Evolutionary conservation across 2,797 vertebrate species (phyloP).

Genomic region (Craterocephalus amniculus): DNA sequence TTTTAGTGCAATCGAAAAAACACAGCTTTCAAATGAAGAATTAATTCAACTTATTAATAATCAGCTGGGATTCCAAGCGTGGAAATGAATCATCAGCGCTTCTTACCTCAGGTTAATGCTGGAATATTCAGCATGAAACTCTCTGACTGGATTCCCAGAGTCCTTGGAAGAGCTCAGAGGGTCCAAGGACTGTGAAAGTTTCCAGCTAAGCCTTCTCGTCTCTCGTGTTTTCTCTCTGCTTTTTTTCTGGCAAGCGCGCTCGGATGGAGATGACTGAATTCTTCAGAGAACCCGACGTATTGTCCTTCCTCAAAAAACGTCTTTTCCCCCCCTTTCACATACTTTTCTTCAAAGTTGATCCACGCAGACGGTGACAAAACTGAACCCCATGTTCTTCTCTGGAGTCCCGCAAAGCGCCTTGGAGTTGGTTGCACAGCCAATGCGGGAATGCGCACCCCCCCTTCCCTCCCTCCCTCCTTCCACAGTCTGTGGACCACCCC

Average conservation of each 20-base stretch:
- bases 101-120: slow-evolving; percentile 72
- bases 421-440: slow-evolving; percentile 79
- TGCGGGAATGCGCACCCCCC: slow-evolving; percentile 82
- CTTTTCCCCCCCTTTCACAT: slow-evolving; percentile 33
- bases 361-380: slow-evolving; percentile 66
- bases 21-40: slow-evolving; percentile 1
- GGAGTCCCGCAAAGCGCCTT: slow-evolving; percentile 79
- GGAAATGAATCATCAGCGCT: neutral
- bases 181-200: slow-evolving; percentile 74
- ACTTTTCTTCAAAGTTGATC: slow-evolving; percentile 51
- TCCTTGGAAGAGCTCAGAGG: slow-evolving; percentile 66
- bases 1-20: neutral
- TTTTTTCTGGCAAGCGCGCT: slow-evolving; percentile 60
- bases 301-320: slow-evolving; percentile 59
- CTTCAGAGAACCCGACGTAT: slow-evolving; percentile 55
- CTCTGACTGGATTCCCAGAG: slow-evolving; percentile 69
- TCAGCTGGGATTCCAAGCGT: slow-evolving; percentile 11
- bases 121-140: slow-evolving; percentile 76
- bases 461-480: slow-evolving; percentile 74
- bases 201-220: slow-evolving; percentile 79
- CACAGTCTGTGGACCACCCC: slow-evolving; percentile 89
- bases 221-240: slow-evolving; percentile 19
- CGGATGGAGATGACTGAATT: slow-evolving; percentile 76
- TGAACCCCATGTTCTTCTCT: slow-evolving; percentile 81
- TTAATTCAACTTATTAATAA: neutral